A percentile compares a stretch with the other conserved stretches of the same genome.
Conservation (phyloP, 2,113 vertebrate species). For the Toxotes jaculatrix region DNA sequence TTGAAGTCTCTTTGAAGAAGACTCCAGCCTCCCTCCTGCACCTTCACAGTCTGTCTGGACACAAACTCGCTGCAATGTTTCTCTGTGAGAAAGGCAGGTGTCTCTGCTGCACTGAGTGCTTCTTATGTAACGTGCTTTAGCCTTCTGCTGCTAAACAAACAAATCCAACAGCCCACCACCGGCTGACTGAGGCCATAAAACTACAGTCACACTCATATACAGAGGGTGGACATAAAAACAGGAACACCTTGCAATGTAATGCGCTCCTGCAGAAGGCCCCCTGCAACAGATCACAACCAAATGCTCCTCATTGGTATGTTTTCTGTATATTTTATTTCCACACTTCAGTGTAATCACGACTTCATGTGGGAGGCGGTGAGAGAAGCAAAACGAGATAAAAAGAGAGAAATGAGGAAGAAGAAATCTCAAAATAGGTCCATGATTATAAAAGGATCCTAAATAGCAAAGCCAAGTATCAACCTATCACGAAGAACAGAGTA, state of each 20-base stretch:
- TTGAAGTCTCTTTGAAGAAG: slow-evolving; percentile 45
- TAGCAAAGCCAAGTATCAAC: slow-evolving; percentile 48
- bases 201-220: slow-evolving; percentile 10
- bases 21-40: slow-evolving; percentile 39
- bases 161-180: slow-evolving; percentile 70
- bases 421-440: slow-evolving; percentile 66
- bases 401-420: slow-evolving; percentile 50
- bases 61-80: slow-evolving; percentile 42
- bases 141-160: slow-evolving; percentile 80
- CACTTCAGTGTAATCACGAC: slow-evolving; percentile 71
- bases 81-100: slow-evolving; percentile 71
- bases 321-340: slow-evolving; percentile 57
- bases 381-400: slow-evolving; percentile 63
- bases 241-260: not conserved
- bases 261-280: slow-evolving; percentile 6
- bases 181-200: slow-evolving; percentile 74
- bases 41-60: slow-evolving; percentile 53
- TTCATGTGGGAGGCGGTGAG: slow-evolving; percentile 70
- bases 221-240: slow-evolving; percentile 1
- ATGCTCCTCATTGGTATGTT: slow-evolving; percentile 24
- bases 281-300: slow-evolving; percentile 12
- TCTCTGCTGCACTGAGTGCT: slow-evolving; percentile 68
- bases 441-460: slow-evolving; percentile 67
- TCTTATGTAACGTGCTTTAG: slow-evolving; percentile 82
- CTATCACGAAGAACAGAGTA: slow-evolving; percentile 22